phyloP scores from a whole-genome alignment of 2,113 vertebrate species.

The Cacatua alba region DNA sequence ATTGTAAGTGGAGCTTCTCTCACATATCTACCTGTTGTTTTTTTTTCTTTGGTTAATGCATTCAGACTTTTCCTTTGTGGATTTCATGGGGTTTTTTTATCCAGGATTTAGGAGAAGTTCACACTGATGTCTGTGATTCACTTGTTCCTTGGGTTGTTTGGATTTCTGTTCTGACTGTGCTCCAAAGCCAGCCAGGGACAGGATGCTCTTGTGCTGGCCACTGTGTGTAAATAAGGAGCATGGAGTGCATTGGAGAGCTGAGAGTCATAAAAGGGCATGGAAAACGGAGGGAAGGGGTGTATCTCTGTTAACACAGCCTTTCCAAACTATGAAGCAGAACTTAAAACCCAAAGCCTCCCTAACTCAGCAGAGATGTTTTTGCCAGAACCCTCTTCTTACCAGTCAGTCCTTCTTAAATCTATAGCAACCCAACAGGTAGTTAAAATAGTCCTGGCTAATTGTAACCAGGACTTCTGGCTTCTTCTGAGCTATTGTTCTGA shows the following conservation, averaged over 20 bases:
- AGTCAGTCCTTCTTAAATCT: conserved; percentile 19
- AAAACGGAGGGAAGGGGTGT: not conserved
- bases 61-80: conserved; percentile 48
- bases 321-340: not conserved
- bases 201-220: not conserved
- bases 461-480: conserved; percentile 47
- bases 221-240: not conserved
- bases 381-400: conserved; percentile 1
- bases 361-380: not conserved
- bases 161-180: not conserved
- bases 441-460: conserved; percentile 54
- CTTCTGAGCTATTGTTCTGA: conserved; percentile 34
- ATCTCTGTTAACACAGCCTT: not conserved
- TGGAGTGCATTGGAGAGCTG: not conserved
- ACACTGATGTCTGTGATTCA: not conserved
- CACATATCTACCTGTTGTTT: not conserved
- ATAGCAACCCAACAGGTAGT: conserved; percentile 59
- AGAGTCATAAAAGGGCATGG: not conserved
- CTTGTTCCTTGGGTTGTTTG: not conserved
- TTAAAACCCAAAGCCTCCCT: not conserved
- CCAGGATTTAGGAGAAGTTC: conserved; percentile 4
- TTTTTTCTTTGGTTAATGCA: conserved; percentile 23
- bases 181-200: not conserved
- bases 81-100: conserved; percentile 27
- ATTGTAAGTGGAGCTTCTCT: conserved; percentile 65